Evolutionary conservation across 2,888 invertebrate species (phyloP).

Genomic region (Strigamia crassipes): DNA sequence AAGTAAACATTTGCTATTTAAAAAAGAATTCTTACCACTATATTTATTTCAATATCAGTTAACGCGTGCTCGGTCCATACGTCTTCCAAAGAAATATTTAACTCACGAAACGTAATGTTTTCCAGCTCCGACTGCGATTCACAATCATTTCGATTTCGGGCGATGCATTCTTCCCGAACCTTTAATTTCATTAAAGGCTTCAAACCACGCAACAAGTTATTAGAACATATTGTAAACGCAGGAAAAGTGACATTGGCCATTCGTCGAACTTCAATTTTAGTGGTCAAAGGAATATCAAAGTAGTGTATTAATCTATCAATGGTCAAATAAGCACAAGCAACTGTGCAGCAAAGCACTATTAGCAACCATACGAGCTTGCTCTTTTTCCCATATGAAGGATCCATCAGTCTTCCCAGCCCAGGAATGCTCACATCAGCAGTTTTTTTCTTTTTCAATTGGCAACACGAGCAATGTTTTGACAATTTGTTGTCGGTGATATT

Average conservation of each 20-base stretch:
- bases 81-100: background rate
- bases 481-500: background rate
- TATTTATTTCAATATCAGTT: background rate
- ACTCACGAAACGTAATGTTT: background rate
- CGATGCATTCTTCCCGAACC: background rate
- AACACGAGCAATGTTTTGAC: background rate
- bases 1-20: background rate
- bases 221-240: background rate
- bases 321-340: background rate
- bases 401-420: background rate
- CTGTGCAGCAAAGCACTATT: background rate
- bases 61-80: background rate
- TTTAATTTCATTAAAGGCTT: background rate
- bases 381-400: background rate
- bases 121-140: background rate
- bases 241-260: background rate
- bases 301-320: background rate
- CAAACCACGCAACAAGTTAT: background rate
- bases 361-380: background rate
- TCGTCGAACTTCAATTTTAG: background rate
- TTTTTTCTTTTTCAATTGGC: background rate
- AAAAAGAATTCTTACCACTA: background rate
- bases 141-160: background rate
- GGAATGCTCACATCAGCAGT: background rate
- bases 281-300: background rate